These are phyloP conservation scores for Spea hammondii DNA, from an alignment of 2,797 vertebrate genomes.

Conservation along the genomic window DNA sequence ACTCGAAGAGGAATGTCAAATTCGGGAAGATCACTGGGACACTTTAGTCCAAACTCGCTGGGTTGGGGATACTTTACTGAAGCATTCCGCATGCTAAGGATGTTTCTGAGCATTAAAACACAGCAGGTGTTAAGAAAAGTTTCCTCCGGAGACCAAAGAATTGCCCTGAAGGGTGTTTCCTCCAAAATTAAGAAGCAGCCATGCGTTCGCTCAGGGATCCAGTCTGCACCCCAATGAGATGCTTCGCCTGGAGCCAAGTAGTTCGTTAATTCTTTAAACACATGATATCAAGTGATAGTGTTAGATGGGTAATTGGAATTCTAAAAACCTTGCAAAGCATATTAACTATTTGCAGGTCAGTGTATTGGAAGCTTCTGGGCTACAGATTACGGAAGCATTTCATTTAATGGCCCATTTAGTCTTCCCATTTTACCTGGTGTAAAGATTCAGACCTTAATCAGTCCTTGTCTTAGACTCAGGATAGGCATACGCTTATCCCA, in stretches of 20 bases:
- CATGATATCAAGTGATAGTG: background rate
- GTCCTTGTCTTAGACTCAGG: no score
- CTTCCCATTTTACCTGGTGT: no score
- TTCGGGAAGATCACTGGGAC: no score
- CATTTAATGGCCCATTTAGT: no score
- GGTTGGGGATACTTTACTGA: background rate
- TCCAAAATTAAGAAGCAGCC: slow-evolving; percentile 30
- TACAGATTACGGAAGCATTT: no score
- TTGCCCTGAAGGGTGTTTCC: background rate
- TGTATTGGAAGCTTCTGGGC: background rate
- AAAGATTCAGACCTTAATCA: no score
- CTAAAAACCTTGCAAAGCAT: background rate
- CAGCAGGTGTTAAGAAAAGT: background rate
- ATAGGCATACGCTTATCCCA: no score
- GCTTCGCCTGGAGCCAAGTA: background rate
- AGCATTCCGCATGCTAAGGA: background rate
- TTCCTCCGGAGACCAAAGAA: background rate
- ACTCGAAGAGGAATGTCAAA: no score
- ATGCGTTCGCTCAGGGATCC: background rate
- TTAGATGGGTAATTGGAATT: slow-evolving; percentile 1
- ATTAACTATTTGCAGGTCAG: background rate
- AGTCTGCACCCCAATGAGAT: background rate
- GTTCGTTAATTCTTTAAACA: background rate
- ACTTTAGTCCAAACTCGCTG: no score
- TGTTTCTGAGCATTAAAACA: background rate